Conservation (phyloP, 1,140 invertebrate genomes). For the Fopius arisanus region DNA sequence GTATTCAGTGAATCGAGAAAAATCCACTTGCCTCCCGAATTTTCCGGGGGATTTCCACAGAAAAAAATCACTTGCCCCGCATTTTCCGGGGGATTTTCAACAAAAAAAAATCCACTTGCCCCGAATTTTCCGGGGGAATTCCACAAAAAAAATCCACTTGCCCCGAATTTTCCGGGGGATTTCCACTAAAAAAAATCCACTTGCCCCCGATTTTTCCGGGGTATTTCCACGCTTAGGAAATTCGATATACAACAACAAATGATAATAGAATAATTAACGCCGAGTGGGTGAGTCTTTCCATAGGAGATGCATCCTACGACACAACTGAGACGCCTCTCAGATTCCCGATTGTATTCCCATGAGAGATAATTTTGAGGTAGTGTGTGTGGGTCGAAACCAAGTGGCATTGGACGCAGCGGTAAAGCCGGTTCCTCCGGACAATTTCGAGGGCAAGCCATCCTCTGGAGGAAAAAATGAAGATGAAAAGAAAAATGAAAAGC, state of each 20-base stretch:
- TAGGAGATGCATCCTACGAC: constrained; percentile 5
- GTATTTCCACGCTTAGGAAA: background rate
- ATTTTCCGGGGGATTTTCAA: no score
- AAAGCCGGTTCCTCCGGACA: constrained; percentile 28
- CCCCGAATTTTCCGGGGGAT: no score
- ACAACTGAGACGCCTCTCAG: constrained; percentile 1
- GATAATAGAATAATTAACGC: background rate
- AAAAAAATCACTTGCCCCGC: no score
- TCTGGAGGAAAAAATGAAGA: background rate
- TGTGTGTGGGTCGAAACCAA: constrained; percentile 9
- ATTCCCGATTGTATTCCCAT: background rate
- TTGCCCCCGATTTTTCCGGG: no score
- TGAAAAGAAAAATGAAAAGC: no score
- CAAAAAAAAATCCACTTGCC: no score
- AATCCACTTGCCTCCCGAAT: no score
- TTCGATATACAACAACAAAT: background rate
- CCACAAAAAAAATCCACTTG: no score
- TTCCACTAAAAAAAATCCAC: no score
- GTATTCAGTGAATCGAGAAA: no score
- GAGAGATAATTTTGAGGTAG: background rate
- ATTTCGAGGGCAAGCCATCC: constrained; percentile 24
- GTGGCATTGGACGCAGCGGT: constrained; percentile 27
- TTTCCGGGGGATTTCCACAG: no score
- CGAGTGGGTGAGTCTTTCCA: background rate
- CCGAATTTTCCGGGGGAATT: no score